Evolutionary conservation across 2,797 vertebrate genomes (phyloP).

Genomic region (Menidia menidia): DNA sequence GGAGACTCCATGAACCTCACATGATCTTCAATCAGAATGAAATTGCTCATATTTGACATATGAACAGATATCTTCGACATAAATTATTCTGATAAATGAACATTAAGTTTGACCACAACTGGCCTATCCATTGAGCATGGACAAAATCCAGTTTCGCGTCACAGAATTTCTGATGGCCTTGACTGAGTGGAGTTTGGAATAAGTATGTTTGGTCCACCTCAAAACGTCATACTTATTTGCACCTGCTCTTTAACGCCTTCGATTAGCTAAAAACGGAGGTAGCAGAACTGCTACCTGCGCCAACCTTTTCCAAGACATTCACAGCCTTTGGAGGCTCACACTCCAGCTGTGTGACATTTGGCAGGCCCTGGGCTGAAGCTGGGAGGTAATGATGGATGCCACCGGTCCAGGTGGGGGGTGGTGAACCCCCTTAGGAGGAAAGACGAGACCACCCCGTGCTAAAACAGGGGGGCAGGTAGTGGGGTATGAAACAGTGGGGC

Average conservation of each 20-base stretch:
- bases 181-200: background rate
- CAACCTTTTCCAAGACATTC: slow-evolving; percentile 24
- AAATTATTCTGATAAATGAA: too few species aligned
- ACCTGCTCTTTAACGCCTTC: background rate
- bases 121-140: background rate
- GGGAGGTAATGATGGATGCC: slow-evolving; percentile 54
- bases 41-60: background rate
- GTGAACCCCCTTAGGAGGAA: slow-evolving; percentile 20
- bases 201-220: background rate
- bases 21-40: background rate
- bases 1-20: background rate
- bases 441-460: slow-evolving; percentile 23
- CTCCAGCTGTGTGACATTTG: slow-evolving; percentile 72
- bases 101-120: background rate
- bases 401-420: slow-evolving; percentile 44
- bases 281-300: background rate
- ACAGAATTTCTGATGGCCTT: background rate
- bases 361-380: slow-evolving; percentile 43
- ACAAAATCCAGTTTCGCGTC: background rate
- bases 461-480: slow-evolving; percentile 49
- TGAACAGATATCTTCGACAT: too few species aligned
- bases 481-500: slow-evolving; percentile 58
- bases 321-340: slow-evolving; percentile 23
- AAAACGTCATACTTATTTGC: background rate
- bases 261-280: background rate